phyloP scores from a whole-genome alignment of 2,888 invertebrate species.

The Caenorhabditis wallacei region DNA sequence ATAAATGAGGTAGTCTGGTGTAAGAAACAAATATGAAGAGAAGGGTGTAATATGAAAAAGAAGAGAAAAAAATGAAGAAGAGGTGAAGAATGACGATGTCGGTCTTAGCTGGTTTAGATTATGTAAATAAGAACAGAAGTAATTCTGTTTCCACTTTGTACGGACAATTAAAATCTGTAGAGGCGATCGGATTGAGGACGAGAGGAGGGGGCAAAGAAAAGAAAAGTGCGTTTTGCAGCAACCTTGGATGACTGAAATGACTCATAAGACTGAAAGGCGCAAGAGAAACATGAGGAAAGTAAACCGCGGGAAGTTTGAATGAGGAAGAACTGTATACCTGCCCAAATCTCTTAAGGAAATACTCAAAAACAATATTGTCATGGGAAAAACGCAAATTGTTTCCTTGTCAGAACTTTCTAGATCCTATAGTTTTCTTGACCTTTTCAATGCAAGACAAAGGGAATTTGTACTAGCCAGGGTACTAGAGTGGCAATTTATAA shows the following conservation, averaged over 20 bases:
- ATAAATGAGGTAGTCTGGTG: conserved; percentile 1
- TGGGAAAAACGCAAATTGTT: conserved; percentile 27
- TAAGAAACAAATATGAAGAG: conserved; percentile 20
- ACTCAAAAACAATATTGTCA: conserved; percentile 19
- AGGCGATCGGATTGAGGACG: conserved; percentile 51
- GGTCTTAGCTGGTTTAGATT: conserved; percentile 40
- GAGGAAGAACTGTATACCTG: conserved; percentile 14
- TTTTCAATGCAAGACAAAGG: too few relatives aligned
- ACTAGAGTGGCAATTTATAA: too few relatives aligned
- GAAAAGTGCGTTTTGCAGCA: conserved; percentile 20
- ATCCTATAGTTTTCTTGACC: too few relatives aligned
- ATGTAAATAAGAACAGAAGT: conserved; percentile 60
- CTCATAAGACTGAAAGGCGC: conserved; percentile 1
- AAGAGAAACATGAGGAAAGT: background rate
- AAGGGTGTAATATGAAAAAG: conserved; percentile 21
- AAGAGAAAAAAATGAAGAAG: background rate
- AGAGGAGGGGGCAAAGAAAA: background rate
- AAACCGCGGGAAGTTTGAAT: background rate
- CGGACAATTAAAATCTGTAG: conserved; percentile 60
- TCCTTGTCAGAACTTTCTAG: too few relatives aligned
- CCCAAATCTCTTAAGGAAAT: conserved; percentile 22
- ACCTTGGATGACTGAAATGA: conserved; percentile 51
- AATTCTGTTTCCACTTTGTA: conserved; percentile 48
- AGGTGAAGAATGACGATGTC: conserved; percentile 32
- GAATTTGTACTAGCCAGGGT: too few relatives aligned